Evolutionary conservation across 1,140 invertebrate genomes (phyloP), one percentile per base, ranked within the genome.

Genomic region (Choristoneura fumiferana): DNA sequence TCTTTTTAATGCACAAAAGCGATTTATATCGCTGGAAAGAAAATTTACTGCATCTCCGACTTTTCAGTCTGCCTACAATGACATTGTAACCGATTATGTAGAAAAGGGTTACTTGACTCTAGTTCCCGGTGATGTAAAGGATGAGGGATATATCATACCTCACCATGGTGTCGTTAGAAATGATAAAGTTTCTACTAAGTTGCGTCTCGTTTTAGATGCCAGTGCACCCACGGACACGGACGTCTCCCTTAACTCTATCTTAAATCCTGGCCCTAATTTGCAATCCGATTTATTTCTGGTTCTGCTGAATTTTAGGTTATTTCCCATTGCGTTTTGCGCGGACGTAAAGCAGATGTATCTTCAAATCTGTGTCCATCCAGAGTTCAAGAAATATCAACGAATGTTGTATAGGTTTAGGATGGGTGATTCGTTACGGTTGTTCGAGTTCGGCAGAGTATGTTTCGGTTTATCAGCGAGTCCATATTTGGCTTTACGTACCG

Each of bases 261-360:
- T n/a, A n/a, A n/a, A n/a, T n/a, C n/a, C n/a, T n/a, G n/a, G n/a
- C n/a, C n/a, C n/a, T n/a, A n/a, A n/a, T n/a, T n/a, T n/a, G n/a
- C n/a, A n/a, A n/a, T n/a, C n/a, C n/a, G n/a, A n/a, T n/a, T n/a
- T n/a, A n/a, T n/a, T n/a, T n/a, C n/a, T n/a, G n/a, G n/a, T n/a
- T n/a, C 35, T 64, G 0, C 18, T 64, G n/a, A 61, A 60, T 15
- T 39, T 60, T 13, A 15, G 58, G 5, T 36, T 64, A 17, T 63
- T 39, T 58, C 10, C 12, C 9, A 36, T 45, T n/a, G 62, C 58
- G 12, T 14, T 64, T 15, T 39, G 22, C n/a, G 58, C 63, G 10
- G 58, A 61, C 36, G 14, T 65, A 29, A 53, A 40, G 14, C 58
- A 59, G 43, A 64, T 60, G 60, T 62, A 62, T 39, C 36, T 62